A percentile compares a stretch with the other conserved stretches of the same genome.
Evolutionary conservation across 2,113 vertebrate genomes (phyloP).

Genomic region (Rhinolophus ferrumequinum): DNA sequence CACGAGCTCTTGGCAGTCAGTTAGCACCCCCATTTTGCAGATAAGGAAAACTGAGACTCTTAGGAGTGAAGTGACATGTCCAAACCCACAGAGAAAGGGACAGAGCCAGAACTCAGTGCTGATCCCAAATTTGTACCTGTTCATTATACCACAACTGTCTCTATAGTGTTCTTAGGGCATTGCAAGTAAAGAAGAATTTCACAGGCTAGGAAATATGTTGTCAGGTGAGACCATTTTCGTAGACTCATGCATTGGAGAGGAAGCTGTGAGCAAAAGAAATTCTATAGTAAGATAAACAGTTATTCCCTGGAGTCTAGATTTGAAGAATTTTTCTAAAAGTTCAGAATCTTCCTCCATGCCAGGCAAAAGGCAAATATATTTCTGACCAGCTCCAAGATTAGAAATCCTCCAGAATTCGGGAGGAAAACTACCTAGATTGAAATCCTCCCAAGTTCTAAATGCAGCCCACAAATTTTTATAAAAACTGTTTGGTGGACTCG

Average conservation of each 20-base stretch:
- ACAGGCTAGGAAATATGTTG: neutral
- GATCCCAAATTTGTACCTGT: neutral
- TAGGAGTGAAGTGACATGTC: neutral
- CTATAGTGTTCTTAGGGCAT: neutral
- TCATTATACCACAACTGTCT: neutral
- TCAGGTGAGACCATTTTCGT: neutral
- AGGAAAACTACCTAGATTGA: conserved; percentile 2
- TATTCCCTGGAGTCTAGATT: neutral
- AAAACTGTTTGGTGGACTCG: neutral
- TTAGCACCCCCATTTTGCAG: neutral
- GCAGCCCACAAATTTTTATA: neutral
- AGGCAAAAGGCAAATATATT: neutral
- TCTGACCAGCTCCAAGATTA: neutral
- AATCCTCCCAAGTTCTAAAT: neutral
- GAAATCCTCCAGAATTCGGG: neutral
- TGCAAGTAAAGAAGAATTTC: no score
- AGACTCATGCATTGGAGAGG: neutral
- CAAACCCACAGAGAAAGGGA: neutral
- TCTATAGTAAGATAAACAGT: neutral
- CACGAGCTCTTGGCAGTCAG: neutral
- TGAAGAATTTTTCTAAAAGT: conserved; percentile 26
- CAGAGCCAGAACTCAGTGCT: neutral
- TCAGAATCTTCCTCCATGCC: neutral
- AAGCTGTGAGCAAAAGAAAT: neutral
- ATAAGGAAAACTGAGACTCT: neutral